Percentiles rank a stretch among this genome's conserved stretches.
phyloP scores from a whole-genome alignment of 1,140 invertebrate genomes.

The Lucilia sericata region DNA sequence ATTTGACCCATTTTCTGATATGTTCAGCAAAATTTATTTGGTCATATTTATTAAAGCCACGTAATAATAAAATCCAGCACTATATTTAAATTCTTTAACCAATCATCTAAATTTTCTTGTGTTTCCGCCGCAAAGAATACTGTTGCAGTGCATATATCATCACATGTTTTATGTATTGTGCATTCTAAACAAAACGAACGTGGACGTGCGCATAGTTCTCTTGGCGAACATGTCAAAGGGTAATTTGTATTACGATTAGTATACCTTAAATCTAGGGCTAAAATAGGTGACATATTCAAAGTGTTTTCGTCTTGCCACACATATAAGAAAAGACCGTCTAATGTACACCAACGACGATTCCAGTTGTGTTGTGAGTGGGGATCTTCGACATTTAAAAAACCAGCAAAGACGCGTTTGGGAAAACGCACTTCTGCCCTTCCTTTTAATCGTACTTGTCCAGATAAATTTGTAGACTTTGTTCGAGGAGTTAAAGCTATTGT shows the following conservation, averaged over 20 bases:
- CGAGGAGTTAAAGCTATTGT: not conserved
- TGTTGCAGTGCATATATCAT: conserved; percentile 34
- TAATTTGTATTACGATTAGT: conserved; percentile 34
- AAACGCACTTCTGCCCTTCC: conserved; percentile 58
- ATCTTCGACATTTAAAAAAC: conserved; percentile 61
- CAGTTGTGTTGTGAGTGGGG: conserved; percentile 55
- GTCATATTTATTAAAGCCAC: conserved; percentile 52
- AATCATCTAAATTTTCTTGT: conserved; percentile 55
- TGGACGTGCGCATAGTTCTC: conserved; percentile 59
- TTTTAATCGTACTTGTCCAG: conserved; percentile 53
- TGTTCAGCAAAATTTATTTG: no score
- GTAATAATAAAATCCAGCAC: conserved; percentile 52
- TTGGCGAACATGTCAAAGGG: conserved; percentile 44
- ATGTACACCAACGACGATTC: conserved; percentile 63
- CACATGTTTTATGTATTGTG: conserved; percentile 25
- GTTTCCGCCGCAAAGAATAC: conserved; percentile 60
- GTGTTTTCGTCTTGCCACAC: conserved; percentile 59
- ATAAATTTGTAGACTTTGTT: conserved; percentile 48
- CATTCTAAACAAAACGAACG: conserved; percentile 58
- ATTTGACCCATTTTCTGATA: no score
- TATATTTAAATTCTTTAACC: conserved; percentile 57
- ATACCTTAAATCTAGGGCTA: conserved; percentile 50
- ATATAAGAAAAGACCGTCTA: conserved; percentile 53
- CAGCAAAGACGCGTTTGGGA: conserved; percentile 52
- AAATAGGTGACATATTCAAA: conserved; percentile 50